Conservation (phyloP, 2,888 invertebrate species). For the Lordiphosa andalusiaca region DNA sequence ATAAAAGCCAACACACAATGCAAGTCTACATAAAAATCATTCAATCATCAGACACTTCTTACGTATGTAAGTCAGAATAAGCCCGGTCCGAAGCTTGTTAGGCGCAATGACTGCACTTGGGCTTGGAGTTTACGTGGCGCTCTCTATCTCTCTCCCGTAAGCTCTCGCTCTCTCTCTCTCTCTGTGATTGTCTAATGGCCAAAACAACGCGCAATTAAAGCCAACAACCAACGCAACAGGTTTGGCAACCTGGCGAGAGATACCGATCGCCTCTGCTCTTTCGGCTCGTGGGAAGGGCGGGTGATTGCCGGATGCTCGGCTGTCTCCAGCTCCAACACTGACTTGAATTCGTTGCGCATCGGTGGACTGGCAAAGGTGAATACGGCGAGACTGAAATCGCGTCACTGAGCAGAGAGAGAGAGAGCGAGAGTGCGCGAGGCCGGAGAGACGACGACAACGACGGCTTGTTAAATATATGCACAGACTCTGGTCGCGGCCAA, state of each 20-base stretch:
- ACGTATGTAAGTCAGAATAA: not conserved
- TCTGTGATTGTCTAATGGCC: slow-evolving; percentile 5
- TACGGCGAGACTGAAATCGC: slow-evolving; percentile 24
- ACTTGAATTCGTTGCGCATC: slow-evolving; percentile 45
- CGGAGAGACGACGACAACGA: not conserved
- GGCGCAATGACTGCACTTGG: slow-evolving; percentile 1
- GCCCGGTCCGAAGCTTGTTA: not conserved
- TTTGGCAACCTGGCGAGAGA: slow-evolving; percentile 51
- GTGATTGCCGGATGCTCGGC: slow-evolving; percentile 15
- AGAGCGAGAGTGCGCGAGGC: too few species aligned
- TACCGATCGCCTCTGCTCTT: slow-evolving; percentile 12
- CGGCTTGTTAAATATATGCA: slow-evolving; percentile 26
- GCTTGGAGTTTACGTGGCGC: slow-evolving; percentile 9
- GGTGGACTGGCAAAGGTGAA: slow-evolving; percentile 32
- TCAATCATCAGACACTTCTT: not conserved
- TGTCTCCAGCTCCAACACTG: slow-evolving; percentile 7
- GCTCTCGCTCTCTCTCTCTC: not conserved
- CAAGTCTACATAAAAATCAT: too few species aligned
- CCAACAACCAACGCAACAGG: slow-evolving; percentile 43
- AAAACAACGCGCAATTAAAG: slow-evolving; percentile 33
- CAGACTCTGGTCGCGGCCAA: slow-evolving; percentile 39
- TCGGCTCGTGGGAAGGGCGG: not conserved
- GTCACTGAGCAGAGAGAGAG: slow-evolving; percentile 35
- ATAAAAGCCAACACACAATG: too few species aligned
- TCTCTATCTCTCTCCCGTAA: not conserved